Evolutionary conservation across 2,888 invertebrate genomes (phyloP).

Genomic region (Cephus runcator): DNA sequence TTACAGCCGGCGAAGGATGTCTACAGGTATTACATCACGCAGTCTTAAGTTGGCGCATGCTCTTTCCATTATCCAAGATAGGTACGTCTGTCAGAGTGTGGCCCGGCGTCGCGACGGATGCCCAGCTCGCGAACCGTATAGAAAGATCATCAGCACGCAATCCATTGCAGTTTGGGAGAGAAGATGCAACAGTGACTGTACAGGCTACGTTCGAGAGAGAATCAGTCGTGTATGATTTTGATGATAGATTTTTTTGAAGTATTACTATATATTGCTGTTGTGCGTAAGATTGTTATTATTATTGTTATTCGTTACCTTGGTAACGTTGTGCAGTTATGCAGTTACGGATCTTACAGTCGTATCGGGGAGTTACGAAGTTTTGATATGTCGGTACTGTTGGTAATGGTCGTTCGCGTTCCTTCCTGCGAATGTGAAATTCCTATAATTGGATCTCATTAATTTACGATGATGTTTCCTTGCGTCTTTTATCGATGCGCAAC

Average conservation of each 20-base stretch:
- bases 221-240: neutral
- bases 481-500: neutral
- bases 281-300: neutral
- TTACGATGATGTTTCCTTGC: neutral
- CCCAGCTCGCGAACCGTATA: neutral
- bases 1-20: neutral
- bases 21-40: neutral
- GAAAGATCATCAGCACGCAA: neutral
- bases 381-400: neutral
- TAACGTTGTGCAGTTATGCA: neutral
- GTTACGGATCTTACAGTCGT: neutral
- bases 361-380: neutral
- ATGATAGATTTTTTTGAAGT: neutral
- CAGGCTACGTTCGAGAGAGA: neutral
- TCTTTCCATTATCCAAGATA: neutral
- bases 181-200: neutral
- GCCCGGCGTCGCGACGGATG: neutral
- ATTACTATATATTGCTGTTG: too few relatives aligned
- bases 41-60: neutral
- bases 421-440: neutral
- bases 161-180: neutral
- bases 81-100: neutral
- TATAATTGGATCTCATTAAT: neutral
- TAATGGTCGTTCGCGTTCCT: neutral
- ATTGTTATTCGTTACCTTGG: neutral